Percentiles rank a stretch among this genome's conserved stretches.
Evolutionary conservation across 2,797 vertebrate genomes (phyloP).

Genomic region (Petrocephalus sullivani): DNA sequence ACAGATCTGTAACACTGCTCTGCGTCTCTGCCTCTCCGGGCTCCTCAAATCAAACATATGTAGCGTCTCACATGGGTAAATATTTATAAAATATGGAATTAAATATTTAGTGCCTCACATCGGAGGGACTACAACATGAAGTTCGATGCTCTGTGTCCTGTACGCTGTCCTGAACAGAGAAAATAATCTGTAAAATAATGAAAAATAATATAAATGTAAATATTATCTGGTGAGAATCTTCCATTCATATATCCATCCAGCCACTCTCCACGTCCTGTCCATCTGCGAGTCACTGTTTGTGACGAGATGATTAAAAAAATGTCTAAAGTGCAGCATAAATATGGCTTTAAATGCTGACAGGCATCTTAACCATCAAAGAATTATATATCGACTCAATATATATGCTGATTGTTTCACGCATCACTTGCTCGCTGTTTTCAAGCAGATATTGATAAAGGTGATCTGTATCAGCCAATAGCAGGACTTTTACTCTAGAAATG

Average conservation of each 20-base stretch:
- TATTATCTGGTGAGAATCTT: neutral
- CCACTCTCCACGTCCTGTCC: neutral
- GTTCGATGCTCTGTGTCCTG: neutral
- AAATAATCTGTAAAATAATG: too few species aligned
- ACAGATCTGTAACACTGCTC: neutral
- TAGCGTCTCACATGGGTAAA: neutral
- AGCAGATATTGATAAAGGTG: neutral
- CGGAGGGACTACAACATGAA: neutral
- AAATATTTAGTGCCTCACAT: neutral
- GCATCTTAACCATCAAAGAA: neutral
- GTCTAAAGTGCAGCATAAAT: neutral
- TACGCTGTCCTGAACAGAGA: neutral
- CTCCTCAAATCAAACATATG: neutral
- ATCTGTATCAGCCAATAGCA: neutral
- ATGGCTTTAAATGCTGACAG: neutral
- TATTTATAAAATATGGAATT: neutral
- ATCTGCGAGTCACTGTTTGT: neutral
- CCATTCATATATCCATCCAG: neutral
- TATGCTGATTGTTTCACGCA: neutral
- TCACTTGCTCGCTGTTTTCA: neutral
- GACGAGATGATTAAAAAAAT: neutral
- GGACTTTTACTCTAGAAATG: neutral
- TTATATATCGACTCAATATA: conserved; percentile 7
- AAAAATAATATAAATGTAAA: conserved; percentile 11
- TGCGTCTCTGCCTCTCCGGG: neutral